phyloP scores from a whole-genome alignment of 2,888 invertebrate genomes.

The Phrixothrix hirtus region DNA sequence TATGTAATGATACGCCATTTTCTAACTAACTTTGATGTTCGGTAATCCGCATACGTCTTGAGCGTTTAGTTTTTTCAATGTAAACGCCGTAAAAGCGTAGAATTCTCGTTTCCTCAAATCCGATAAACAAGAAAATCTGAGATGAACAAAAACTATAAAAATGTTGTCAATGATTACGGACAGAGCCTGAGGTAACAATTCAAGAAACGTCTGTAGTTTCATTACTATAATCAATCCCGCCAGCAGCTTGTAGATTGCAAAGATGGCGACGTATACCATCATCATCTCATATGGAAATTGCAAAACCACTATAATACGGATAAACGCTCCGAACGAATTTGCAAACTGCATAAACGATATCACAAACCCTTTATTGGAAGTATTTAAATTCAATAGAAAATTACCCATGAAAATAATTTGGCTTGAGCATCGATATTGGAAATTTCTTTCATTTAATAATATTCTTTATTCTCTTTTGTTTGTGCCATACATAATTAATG shows the following conservation, averaged over 20 bases:
- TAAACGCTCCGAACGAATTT: constrained; percentile 54
- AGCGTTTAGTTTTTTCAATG: too few species aligned
- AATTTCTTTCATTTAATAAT: not conserved
- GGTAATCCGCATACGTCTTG: too few species aligned
- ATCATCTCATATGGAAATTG: constrained; percentile 54
- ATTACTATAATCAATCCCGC: constrained; percentile 52
- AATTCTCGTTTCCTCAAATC: too few species aligned
- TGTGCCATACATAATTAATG: constrained; percentile 34
- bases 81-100: too few species aligned
- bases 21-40: too few species aligned
- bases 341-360: constrained; percentile 51
- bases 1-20: too few species aligned
- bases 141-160: constrained; percentile 34
- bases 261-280: constrained; percentile 43
- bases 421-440: not conserved
- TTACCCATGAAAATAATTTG: not conserved
- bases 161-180: constrained; percentile 31
- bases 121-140: constrained; percentile 3
- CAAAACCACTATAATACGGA: constrained; percentile 53
- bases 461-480: constrained; percentile 5
- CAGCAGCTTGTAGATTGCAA: constrained; percentile 44
- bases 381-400: constrained; percentile 49
- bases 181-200: constrained; percentile 37
- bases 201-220: constrained; percentile 39
- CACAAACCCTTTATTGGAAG: constrained; percentile 49